Conservation (phyloP, 2,888 invertebrate species). For the Phyllotreta striolata region DNA sequence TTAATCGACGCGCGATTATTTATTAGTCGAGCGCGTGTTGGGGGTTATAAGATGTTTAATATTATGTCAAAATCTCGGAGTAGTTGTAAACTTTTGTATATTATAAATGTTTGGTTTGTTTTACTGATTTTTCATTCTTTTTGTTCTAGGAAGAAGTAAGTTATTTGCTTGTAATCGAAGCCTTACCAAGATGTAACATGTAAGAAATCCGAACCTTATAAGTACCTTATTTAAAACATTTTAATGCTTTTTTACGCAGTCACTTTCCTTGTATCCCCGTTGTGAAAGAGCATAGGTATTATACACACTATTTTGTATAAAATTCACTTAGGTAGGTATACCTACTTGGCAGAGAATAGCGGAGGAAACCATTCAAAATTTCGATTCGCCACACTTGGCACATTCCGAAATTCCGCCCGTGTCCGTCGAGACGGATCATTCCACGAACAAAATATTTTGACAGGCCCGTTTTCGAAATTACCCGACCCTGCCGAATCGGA, state of each 20-base stretch:
- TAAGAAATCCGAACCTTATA: slow-evolving; percentile 35
- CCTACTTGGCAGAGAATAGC: too few relatives aligned
- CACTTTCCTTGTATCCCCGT: background rate
- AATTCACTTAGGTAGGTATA: too few relatives aligned
- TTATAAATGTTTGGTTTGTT: slow-evolving; percentile 19
- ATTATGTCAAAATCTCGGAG: too few relatives aligned
- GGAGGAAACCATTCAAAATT: too few relatives aligned
- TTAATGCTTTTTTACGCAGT: slow-evolving; percentile 15
- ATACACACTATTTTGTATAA: too few relatives aligned
- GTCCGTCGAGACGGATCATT: background rate
- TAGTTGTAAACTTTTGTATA: background rate
- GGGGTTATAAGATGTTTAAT: too few relatives aligned
- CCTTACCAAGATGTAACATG: slow-evolving; percentile 32
- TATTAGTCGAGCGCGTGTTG: too few relatives aligned
- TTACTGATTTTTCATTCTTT: slow-evolving; percentile 59
- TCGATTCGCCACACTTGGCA: too few relatives aligned
- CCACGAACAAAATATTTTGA: slow-evolving; percentile 10
- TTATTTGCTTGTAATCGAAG: slow-evolving; percentile 41
- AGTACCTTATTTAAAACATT: too few relatives aligned
- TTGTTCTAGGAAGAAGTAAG: slow-evolving; percentile 64
- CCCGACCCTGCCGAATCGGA: slow-evolving; percentile 2
- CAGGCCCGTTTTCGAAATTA: background rate
- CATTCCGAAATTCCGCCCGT: slow-evolving; percentile 1
- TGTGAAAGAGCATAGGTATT: too few relatives aligned
- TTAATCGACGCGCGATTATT: too few relatives aligned